Conservation (phyloP, 2,888 invertebrate genomes). For the Apoda limacodes region DNA sequence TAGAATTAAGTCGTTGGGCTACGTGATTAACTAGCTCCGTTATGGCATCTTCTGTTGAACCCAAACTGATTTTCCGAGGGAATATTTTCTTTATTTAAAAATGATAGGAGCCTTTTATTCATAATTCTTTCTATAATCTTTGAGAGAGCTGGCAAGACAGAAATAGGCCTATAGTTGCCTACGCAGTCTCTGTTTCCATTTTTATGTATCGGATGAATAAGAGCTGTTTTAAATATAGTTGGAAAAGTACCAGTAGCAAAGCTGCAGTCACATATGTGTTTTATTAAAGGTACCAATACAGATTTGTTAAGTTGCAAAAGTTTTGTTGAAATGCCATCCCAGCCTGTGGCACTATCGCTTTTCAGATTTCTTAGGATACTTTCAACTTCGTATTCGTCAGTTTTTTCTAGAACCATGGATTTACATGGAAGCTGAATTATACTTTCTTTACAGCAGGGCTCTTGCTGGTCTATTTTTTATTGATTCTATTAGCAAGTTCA, state of each 20-base stretch:
- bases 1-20: too few species aligned
- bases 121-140: constrained; percentile 15
- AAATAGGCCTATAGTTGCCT: constrained; percentile 15
- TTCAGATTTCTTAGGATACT: constrained; percentile 2
- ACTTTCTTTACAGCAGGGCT: too few species aligned
- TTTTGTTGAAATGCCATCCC: constrained; percentile 6
- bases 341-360: constrained; percentile 6
- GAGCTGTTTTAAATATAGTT: constrained; percentile 5
- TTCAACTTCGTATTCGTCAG: constrained; percentile 2
- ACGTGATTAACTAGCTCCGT: too few species aligned
- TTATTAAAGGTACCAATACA: constrained; percentile 2
- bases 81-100: constrained; percentile 6
- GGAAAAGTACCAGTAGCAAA: constrained; percentile 10
- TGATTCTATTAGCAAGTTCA: too few species aligned
- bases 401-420: too few species aligned
- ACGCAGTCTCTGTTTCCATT: constrained; percentile 9
- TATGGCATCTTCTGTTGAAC: constrained; percentile 13
- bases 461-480: too few species aligned
- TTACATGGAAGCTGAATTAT: too few species aligned
- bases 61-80: constrained; percentile 8
- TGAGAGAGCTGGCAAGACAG: constrained; percentile 12
- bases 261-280: constrained; percentile 6
- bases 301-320: constrained; percentile 3
- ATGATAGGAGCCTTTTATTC: constrained; percentile 10
- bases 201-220: constrained; percentile 11